These are phyloP conservation scores for Epirrhoe alternata DNA, from an alignment of 2,888 invertebrate genomes.

Conservation along the genomic window DNA sequence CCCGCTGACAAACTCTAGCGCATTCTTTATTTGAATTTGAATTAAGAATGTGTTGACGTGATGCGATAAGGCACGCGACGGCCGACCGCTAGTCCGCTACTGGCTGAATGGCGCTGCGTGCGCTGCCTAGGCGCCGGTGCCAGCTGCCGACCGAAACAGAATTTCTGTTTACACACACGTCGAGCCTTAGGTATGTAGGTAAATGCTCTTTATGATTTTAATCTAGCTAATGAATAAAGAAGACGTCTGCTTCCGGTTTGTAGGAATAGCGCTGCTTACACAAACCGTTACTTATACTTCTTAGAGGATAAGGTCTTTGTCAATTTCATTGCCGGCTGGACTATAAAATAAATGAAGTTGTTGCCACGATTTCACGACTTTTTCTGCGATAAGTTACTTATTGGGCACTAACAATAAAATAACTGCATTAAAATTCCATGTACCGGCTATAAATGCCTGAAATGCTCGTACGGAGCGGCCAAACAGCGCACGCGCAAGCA, in stretches of 20 bases:
- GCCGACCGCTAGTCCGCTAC: conserved; percentile 18
- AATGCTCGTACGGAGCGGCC: background rate
- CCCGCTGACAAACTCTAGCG: background rate
- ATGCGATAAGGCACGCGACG: conserved; percentile 12
- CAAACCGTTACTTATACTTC: background rate
- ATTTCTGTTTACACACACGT: background rate
- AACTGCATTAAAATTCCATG: background rate
- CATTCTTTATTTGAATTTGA: conserved; percentile 9
- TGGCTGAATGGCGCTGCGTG: background rate
- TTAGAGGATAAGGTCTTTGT: background rate
- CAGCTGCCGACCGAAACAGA: background rate
- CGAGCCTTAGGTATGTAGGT: background rate
- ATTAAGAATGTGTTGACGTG: conserved; percentile 3
- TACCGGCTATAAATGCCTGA: background rate
- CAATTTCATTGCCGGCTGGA: background rate
- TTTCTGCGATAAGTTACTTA: background rate
- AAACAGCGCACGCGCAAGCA: background rate
- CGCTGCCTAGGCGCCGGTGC: background rate
- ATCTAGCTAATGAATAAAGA: background rate
- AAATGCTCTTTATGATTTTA: background rate
- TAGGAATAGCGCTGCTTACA: background rate
- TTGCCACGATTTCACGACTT: background rate
- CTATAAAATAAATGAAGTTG: background rate
- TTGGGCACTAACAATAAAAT: background rate
- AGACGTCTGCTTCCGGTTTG: background rate